These are phyloP conservation scores for Nycticorax nycticorax DNA, from an alignment of 2,113 vertebrate species.

Conservation along the genomic window DNA sequence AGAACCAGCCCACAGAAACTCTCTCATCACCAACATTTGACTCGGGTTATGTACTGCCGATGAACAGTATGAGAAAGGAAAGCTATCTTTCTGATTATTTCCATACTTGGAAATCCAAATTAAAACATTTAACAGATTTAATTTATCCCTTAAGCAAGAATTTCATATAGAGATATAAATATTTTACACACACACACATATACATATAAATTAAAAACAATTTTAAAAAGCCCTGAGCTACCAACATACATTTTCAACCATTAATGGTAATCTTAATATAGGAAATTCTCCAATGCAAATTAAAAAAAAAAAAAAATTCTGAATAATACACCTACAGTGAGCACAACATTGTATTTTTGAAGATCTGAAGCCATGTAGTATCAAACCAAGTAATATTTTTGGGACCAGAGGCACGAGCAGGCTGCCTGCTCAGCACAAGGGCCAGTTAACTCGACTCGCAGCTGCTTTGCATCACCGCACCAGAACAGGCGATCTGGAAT, in stretches of 20 bases:
- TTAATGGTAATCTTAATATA: background rate
- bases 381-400: background rate
- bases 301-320: background rate
- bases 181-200: background rate
- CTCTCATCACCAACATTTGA: background rate
- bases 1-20: background rate
- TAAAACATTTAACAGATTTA: background rate
- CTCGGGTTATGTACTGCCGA: background rate
- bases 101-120: background rate
- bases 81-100: background rate
- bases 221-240: background rate
- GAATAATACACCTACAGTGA: background rate
- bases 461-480: conserved; percentile 17
- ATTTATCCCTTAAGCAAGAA: background rate
- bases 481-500: conserved; percentile 10
- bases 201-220: background rate
- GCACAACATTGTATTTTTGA: background rate
- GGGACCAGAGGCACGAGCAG: background rate
- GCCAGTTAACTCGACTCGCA: background rate
- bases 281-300: background rate
- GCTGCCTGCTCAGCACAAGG: background rate
- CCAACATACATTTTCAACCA: background rate
- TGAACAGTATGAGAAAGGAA: background rate
- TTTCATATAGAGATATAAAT: background rate
- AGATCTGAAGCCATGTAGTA: background rate